These are phyloP conservation scores for Bruchidius siliquastri DNA, from an alignment of 2,888 invertebrate genomes.

Conservation along the genomic window DNA sequence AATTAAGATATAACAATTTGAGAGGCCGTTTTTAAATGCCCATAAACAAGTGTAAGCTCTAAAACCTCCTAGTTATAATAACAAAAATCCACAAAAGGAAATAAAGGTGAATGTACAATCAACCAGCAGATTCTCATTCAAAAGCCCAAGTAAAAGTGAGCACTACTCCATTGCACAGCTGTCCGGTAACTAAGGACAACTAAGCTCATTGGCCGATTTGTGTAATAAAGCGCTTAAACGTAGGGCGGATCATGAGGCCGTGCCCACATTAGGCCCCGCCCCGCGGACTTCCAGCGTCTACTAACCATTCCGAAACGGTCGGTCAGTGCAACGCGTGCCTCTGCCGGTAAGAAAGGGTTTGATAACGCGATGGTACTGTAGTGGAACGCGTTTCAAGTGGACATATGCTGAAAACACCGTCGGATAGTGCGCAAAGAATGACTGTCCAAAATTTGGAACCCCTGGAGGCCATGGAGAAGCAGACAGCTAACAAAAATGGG, in stretches of 20 bases:
- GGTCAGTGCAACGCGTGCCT: constrained; percentile 36
- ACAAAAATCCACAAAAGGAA: constrained; percentile 42
- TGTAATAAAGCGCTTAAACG: constrained; percentile 30
- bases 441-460: constrained; percentile 57
- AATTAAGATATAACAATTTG: constrained; percentile 47
- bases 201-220: constrained; percentile 30
- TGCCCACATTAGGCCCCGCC: constrained; percentile 22
- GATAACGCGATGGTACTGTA: constrained; percentile 11
- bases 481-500: constrained; percentile 53
- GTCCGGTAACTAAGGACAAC: constrained; percentile 29
- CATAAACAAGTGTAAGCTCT: constrained; percentile 47
- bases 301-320: constrained; percentile 28
- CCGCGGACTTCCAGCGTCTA: constrained; percentile 15
- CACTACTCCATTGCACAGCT: constrained; percentile 13
- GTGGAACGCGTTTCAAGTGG: constrained; percentile 10
- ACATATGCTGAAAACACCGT: constrained; percentile 59
- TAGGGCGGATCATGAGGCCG: constrained; percentile 24
- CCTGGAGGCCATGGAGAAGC: constrained; percentile 34
- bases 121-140: constrained; percentile 18
- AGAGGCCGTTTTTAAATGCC: constrained; percentile 43
- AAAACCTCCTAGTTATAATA: constrained; percentile 35
- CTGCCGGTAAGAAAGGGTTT: constrained; percentile 31
- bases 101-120: constrained; percentile 34
- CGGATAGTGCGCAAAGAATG: constrained; percentile 51
- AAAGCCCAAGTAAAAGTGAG: background rate